Base-by-base conservation (phyloP, 2,888 invertebrate species). In the Drosophila buzzatii region DNA sequence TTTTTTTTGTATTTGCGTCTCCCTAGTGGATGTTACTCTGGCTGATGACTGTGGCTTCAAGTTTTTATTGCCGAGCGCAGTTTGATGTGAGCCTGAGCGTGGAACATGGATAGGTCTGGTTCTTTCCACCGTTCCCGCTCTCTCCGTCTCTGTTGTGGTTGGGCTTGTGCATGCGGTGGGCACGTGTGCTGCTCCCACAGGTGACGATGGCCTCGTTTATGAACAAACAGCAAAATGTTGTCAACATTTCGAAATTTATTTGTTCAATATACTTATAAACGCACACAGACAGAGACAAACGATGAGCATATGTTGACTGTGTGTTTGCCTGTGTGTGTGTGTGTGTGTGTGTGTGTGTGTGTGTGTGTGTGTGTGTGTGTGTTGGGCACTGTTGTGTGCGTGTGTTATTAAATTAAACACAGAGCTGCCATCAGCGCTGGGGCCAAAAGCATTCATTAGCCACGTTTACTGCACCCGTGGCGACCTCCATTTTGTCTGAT, bases 171-270 rank as follows among this genome's bases (percentile, higher is more conserved):
- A 20, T 27, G n/a, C 45, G 58, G 35, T 41, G 76, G 72, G 63
- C 71, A 74, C 70, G 81, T 83, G 74, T 64, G 58, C 73, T 70
- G 70, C 79, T 86, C 86, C 90, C 86, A 90, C 90, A 86, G 86
- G 90, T 90, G 86, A 86, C 86, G 86, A 90, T 86, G 90, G 89
- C 86, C 86, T 90, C 86, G 86, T 86, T 90, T 89, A 86, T 86
- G 86, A 86, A 89, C 86, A 86, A 86, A 86, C 86, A 90, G 86
- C 90, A 83, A 86, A 86, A 90, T 83, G 89, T 86, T 86, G 86
- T 86, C 86, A 86, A 86, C 86, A 86, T 86, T 86, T 86, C 90
- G 77, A 90, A 86, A 86, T 89, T 89, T 86, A 86, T 86, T 86
- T 86, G 86, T 90, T 89, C 84, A 86, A 83, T 90, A 86, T 79